A percentile compares a stretch with the other conserved stretches of the same genome.
Conservation (phyloP, 2,797 vertebrate species). For the Leucoraja ocellata region DNA sequence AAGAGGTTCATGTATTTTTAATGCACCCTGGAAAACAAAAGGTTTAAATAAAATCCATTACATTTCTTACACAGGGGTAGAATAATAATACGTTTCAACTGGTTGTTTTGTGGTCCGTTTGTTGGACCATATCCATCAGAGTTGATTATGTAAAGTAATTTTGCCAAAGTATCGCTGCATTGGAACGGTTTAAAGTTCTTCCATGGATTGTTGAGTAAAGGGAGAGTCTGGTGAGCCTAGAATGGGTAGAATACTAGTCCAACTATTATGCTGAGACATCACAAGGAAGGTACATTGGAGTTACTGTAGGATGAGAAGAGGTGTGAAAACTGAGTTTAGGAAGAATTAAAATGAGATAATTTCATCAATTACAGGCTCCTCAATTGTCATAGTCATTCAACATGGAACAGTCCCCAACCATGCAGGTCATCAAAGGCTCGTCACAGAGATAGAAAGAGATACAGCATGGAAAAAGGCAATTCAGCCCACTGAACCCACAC, state of each 20-base stretch:
- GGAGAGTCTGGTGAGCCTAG: not conserved
- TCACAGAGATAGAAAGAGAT: no score
- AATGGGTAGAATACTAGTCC: not conserved
- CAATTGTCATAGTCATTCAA: no score
- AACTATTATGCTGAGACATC: not conserved
- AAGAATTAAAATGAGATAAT: not conserved
- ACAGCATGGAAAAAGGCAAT: no score
- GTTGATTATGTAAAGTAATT: not conserved
- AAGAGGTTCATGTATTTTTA: slow-evolving; percentile 54
- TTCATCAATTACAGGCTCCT: not conserved
- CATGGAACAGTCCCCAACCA: no score
- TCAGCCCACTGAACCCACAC: no score
- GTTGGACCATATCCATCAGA: not conserved
- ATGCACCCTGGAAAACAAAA: slow-evolving; percentile 56
- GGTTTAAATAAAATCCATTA: not conserved
- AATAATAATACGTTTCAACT: not conserved
- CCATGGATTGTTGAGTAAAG: not conserved
- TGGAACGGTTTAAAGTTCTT: not conserved
- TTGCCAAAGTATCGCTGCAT: not conserved
- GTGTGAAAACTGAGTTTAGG: not conserved
- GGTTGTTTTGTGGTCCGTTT: not conserved
- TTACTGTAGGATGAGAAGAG: not conserved
- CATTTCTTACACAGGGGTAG: no score
- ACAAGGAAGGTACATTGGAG: not conserved
- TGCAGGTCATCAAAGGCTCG: no score